phyloP scores from a whole-genome alignment of 2,797 vertebrate species.

The Epinephelus malabaricus region DNA sequence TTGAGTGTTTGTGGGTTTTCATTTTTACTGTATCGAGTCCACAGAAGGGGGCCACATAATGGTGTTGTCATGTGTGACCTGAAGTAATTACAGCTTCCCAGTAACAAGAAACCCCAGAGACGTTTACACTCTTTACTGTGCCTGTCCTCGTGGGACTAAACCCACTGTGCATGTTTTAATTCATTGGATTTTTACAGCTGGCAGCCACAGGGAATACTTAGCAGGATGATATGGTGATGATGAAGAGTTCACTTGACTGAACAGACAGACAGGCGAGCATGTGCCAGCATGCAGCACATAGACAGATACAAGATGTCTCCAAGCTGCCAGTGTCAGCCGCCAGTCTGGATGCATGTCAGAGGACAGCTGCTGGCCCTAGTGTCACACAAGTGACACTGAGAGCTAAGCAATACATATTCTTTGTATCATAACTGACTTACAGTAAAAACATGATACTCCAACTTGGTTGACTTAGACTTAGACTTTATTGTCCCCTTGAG shows the following conservation, averaged over 20 bases:
- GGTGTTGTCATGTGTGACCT: constrained; percentile 50
- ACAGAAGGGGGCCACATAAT: constrained; percentile 22
- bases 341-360: constrained; percentile 6
- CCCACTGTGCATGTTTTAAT: constrained; percentile 38
- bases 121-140: constrained; percentile 11
- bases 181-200: constrained; percentile 55
- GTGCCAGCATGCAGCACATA: constrained; percentile 29
- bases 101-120: constrained; percentile 34
- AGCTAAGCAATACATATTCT: background rate
- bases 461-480: no score
- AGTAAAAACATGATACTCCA: no score
- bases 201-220: constrained; percentile 37
- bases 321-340: constrained; percentile 23
- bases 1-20: background rate
- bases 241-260: constrained; percentile 33
- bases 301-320: constrained; percentile 32
- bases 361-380: constrained; percentile 31
- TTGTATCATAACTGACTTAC: no score
- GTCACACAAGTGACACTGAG: constrained; percentile 10
- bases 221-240: constrained; percentile 18
- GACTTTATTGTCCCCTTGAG: no score
- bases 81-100: constrained; percentile 43
- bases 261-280: constrained; percentile 24
- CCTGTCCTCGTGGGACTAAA: constrained; percentile 21
- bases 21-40: constrained; percentile 10